A percentile compares a stretch with the other conserved stretches of the same genome.
Conservation (phyloP, 2,797 vertebrate species). For the Coccyzus lansbergi region DNA sequence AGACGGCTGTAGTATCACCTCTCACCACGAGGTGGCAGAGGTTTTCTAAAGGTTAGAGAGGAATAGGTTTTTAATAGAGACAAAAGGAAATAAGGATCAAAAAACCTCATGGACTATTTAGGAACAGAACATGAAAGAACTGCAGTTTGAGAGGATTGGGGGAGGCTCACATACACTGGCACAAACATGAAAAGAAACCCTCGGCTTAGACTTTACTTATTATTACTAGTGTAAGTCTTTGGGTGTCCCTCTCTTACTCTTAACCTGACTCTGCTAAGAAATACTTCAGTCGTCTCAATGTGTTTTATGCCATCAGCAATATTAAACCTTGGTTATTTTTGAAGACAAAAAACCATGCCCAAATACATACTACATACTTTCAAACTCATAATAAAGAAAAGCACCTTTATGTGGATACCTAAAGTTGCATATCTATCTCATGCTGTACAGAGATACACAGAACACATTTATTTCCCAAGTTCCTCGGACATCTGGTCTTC, state of each 20-base stretch:
- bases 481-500: neutral
- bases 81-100: neutral
- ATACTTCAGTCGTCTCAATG: neutral
- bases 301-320: neutral
- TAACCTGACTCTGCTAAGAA: neutral
- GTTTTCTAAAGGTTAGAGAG: neutral
- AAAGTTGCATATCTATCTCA: neutral
- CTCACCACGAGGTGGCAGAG: conserved; percentile 7
- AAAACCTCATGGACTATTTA: neutral
- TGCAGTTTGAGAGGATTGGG: neutral
- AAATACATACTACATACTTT: neutral
- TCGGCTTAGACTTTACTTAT: neutral
- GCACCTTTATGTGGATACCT: accelerated
- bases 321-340: neutral
- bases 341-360: neutral
- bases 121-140: neutral
- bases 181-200: neutral
- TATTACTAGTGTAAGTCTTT: neutral
- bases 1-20: neutral
- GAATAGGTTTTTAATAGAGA: neutral
- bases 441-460: neutral
- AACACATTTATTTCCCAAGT: neutral
- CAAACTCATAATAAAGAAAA: neutral
- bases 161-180: neutral
- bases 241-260: neutral